phyloP scores from a whole-genome alignment of 2,797 vertebrate genomes.

The Smutsia gigantea region DNA sequence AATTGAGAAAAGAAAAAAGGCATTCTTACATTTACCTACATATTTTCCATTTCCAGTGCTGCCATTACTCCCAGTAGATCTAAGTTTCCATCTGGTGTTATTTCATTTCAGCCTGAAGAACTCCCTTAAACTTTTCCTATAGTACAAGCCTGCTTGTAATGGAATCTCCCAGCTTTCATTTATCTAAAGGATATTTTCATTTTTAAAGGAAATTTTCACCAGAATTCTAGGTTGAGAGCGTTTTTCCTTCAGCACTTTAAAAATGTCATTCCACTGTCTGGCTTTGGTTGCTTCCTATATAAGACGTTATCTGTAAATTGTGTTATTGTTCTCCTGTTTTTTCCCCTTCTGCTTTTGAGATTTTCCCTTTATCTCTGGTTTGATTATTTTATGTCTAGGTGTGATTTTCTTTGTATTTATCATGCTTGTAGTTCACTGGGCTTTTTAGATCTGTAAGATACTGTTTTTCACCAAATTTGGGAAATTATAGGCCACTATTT shows the following conservation, averaged over 20 bases:
- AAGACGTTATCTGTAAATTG: background rate
- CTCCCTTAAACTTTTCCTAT: background rate
- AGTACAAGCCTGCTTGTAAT: background rate
- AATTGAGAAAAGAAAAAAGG: background rate
- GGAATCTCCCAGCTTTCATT: background rate
- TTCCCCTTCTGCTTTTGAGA: background rate
- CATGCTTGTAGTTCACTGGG: background rate
- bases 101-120: background rate
- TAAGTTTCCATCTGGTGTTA: background rate
- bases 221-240: background rate
- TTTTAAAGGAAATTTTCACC: background rate
- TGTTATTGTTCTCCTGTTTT: background rate
- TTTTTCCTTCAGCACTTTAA: background rate
- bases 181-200: constrained; percentile 4
- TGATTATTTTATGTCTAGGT: background rate
- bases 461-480: background rate
- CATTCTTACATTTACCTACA: background rate
- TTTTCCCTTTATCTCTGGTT: background rate
- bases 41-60: background rate
- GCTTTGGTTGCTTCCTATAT: background rate
- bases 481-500: background rate
- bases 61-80: background rate
- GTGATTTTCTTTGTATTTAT: background rate
- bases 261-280: background rate
- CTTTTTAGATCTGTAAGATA: background rate